phyloP scores from a whole-genome alignment of 2,888 invertebrate species.

The Noctuana brunneofusca region DNA sequence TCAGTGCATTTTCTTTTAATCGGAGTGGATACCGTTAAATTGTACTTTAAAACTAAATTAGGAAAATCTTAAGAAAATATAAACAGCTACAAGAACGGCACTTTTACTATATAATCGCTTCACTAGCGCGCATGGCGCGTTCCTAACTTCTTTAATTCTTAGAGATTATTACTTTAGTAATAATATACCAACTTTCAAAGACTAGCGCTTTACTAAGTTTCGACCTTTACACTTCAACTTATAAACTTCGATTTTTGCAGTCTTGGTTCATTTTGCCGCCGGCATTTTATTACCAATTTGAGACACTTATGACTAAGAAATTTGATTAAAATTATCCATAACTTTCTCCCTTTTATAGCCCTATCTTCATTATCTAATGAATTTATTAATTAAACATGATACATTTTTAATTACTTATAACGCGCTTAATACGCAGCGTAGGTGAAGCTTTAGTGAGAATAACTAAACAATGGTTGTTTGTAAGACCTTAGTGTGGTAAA shows the following conservation, averaged over 20 bases:
- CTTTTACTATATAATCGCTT: too few species aligned
- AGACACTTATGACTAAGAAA: neutral
- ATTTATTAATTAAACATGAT: too few species aligned
- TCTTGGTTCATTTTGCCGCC: slow-evolving; percentile 1
- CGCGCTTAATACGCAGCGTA: too few species aligned
- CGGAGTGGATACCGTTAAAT: too few species aligned
- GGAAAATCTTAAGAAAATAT: too few species aligned
- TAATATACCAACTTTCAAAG: slow-evolving; percentile 11
- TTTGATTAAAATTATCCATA: neutral
- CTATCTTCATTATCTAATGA: neutral
- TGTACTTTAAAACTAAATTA: too few species aligned
- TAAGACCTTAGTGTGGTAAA: too few species aligned
- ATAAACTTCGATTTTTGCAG: slow-evolving; percentile 10
- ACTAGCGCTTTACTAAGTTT: neutral
- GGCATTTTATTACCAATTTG: neutral
- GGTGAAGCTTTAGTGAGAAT: too few species aligned
- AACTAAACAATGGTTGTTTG: too few species aligned
- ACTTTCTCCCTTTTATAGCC: neutral
- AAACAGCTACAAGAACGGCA: too few species aligned
- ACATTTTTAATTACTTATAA: neutral
- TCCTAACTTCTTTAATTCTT: neutral
- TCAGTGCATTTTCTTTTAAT: too few species aligned
- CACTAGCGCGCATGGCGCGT: neutral
- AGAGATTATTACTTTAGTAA: slow-evolving; percentile 5
- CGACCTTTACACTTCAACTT: slow-evolving; percentile 4